phyloP scores from a whole-genome alignment of 2,888 invertebrate genomes.

The Myopa tessellatipennis region DNA sequence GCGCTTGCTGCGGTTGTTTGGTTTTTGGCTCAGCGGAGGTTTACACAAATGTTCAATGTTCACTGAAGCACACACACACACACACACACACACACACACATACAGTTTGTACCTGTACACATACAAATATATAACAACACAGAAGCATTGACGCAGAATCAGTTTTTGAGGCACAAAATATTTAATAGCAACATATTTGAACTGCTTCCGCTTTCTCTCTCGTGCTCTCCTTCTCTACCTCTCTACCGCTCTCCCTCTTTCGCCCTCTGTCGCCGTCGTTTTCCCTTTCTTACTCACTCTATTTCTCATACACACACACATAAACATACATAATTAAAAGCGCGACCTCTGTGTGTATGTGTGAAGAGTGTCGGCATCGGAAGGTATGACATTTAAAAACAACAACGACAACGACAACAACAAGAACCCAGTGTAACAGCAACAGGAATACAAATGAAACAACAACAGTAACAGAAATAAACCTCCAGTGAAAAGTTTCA shows the following conservation, averaged over 20 bases:
- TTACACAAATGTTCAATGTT: constrained; percentile 4
- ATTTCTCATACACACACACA: too few relatives aligned
- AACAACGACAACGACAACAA: too few relatives aligned
- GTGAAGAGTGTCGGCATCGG: too few relatives aligned
- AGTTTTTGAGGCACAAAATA: background rate
- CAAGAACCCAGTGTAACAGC: too few relatives aligned
- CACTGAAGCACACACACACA: background rate
- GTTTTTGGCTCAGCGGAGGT: constrained; percentile 12
- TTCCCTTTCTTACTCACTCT: background rate
- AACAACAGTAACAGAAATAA: too few relatives aligned
- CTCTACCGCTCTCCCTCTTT: background rate
- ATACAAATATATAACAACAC: background rate
- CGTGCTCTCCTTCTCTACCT: background rate
- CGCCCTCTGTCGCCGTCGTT: background rate
- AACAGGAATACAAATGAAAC: too few relatives aligned
- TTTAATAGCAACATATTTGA: background rate
- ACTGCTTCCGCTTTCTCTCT: background rate
- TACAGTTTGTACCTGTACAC: background rate
- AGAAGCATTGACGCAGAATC: background rate
- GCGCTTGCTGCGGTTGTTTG: background rate
- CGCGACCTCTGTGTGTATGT: too few relatives aligned
- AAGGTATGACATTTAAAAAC: too few relatives aligned
- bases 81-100: background rate
- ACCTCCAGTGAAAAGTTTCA: too few relatives aligned
- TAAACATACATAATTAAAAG: too few relatives aligned